These are phyloP conservation scores for Trissoscelio sp. DNA, from an alignment of 2,888 invertebrate genomes.

Conservation along the genomic window DNA sequence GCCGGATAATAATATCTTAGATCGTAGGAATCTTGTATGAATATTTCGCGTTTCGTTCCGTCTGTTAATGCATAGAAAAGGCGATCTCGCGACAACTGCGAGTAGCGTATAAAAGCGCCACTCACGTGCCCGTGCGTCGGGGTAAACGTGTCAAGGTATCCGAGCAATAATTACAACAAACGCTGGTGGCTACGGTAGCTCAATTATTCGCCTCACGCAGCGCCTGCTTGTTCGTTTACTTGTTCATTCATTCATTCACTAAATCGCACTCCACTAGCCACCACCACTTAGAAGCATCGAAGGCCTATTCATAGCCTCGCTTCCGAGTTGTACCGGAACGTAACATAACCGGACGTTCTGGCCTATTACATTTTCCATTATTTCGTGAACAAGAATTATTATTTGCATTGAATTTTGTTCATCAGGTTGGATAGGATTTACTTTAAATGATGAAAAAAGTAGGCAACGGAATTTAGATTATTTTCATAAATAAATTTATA, in stretches of 20 bases:
- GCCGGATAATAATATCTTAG: constrained; percentile 30
- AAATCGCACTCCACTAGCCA: constrained; percentile 41
- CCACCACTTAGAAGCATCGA: constrained; percentile 51
- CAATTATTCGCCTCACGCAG: constrained; percentile 63
- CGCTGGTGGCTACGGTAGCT: constrained; percentile 57
- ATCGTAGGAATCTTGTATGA: constrained; percentile 31
- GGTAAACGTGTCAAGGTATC: constrained; percentile 69
- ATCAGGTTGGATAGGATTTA: too few relatives aligned
- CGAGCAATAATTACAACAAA: constrained; percentile 64
- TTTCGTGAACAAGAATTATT: constrained; percentile 2
- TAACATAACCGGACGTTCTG: constrained; percentile 42
- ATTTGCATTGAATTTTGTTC: not conserved
- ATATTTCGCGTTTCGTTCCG: constrained; percentile 27
- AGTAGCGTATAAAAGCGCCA: constrained; percentile 53
- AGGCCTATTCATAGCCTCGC: constrained; percentile 58
- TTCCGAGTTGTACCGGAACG: constrained; percentile 62
- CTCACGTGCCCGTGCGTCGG: constrained; percentile 59
- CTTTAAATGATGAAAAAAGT: too few relatives aligned
- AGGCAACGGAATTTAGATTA: too few relatives aligned
- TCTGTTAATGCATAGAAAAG: constrained; percentile 34
- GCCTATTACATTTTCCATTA: constrained; percentile 38
- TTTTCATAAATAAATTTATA: too few relatives aligned
- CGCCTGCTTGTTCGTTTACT: constrained; percentile 39
- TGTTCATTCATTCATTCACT: constrained; percentile 48
- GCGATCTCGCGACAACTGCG: constrained; percentile 39